Percentiles rank a stretch among this genome's conserved stretches.
These are phyloP conservation scores for Capitulum mitella DNA, from an alignment of 2,888 invertebrate genomes.

Conservation along the genomic window DNA sequence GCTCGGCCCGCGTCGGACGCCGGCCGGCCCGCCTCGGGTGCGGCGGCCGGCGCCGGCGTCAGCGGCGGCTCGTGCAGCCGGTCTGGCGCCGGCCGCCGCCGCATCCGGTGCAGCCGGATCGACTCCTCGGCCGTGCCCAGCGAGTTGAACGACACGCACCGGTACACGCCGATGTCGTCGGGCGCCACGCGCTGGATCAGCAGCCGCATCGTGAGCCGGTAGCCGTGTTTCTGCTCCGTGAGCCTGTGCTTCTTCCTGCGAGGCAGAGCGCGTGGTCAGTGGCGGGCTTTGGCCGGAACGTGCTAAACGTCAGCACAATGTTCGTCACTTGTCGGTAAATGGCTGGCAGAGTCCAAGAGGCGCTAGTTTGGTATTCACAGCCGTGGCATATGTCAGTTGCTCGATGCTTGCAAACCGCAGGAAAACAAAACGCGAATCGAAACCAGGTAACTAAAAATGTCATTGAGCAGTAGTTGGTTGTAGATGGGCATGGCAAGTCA, in stretches of 20 bases:
- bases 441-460: too few relatives aligned
- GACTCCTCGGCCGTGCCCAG: slow-evolving; percentile 69
- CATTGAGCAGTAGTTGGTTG: too few relatives aligned
- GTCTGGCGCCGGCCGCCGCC: slow-evolving; percentile 88
- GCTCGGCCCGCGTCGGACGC: neutral
- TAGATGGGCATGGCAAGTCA: too few relatives aligned
- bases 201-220: slow-evolving; percentile 68
- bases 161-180: slow-evolving; percentile 48
- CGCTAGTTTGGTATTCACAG: too few relatives aligned
- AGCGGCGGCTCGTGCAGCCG: slow-evolving; percentile 99
- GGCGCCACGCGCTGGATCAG: slow-evolving; percentile 51
- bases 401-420: too few relatives aligned
- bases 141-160: slow-evolving; percentile 71
- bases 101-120: slow-evolving; percentile 54
- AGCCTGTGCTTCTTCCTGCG: slow-evolving; percentile 67
- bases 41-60: slow-evolving; percentile 95
- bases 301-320: too few relatives aligned
- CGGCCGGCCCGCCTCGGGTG: slow-evolving; percentile 71
- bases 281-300: too few relatives aligned
- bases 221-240: slow-evolving; percentile 60
- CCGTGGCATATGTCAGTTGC: too few relatives aligned
- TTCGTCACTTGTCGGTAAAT: too few relatives aligned
- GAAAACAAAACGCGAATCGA: too few relatives aligned
- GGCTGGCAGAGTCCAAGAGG: too few relatives aligned
- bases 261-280: too few relatives aligned